A percentile compares a stretch with the other conserved stretches of the same genome.
Evolutionary conservation across 2,113 vertebrate species (phyloP).

Genomic region (Hystrix cristata): DNA sequence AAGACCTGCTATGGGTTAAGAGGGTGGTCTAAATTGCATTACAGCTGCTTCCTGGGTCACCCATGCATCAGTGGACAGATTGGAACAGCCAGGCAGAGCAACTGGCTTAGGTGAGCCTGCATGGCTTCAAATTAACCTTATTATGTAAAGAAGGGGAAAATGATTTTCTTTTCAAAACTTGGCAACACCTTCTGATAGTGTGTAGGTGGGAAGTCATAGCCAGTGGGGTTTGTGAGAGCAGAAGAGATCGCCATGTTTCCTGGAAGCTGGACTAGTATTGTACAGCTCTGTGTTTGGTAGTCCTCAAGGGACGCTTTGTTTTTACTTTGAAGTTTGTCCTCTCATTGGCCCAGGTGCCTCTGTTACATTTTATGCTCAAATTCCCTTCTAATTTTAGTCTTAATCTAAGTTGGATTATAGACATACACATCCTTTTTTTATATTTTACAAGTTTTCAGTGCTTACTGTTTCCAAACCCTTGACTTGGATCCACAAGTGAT

Average conservation of each 20-base stretch:
- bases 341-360: background rate
- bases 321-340: background rate
- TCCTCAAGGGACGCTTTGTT: background rate
- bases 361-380: background rate
- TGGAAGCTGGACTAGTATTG: background rate
- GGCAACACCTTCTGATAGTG: background rate
- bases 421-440: background rate
- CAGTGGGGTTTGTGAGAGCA: background rate
- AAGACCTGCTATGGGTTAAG: background rate
- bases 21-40: too few relatives aligned
- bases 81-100: background rate
- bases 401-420: background rate
- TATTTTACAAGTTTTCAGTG: background rate
- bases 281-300: background rate
- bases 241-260: background rate
- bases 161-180: background rate
- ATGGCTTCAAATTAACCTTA: background rate
- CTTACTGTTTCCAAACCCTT: background rate
- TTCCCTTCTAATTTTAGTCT: slow-evolving; percentile 30
- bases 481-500: background rate
- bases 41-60: background rate
- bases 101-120: fast-evolving
- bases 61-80: too few relatives aligned
- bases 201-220: background rate
- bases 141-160: background rate